phyloP scores from a whole-genome alignment of 1,140 invertebrate species.

The Akabosia matsudoensis region DNA sequence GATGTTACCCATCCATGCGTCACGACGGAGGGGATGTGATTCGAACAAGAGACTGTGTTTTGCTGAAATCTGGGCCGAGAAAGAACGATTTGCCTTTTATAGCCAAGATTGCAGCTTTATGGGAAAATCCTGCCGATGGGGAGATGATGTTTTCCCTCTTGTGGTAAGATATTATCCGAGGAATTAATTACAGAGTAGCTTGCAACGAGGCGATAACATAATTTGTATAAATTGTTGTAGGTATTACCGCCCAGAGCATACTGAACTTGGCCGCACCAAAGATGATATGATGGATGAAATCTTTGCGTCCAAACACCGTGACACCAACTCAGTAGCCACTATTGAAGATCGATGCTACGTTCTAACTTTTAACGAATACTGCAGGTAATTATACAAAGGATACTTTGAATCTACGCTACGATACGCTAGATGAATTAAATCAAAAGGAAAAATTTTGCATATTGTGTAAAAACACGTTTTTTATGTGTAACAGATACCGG shows the following conservation, averaged over 20 bases:
- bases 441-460: background rate
- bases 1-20: conserved; percentile 83
- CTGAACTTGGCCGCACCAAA: conserved; percentile 74
- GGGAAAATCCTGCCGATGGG: conserved; percentile 93
- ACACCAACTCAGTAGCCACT: conserved; percentile 85
- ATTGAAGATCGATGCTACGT: conserved; percentile 98
- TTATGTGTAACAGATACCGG: conserved; percentile 57
- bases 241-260: conserved; percentile 97
- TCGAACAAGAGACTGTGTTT: conserved; percentile 72
- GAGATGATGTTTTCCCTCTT: conserved; percentile 49
- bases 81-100: conserved; percentile 88
- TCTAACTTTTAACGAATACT: conserved; percentile 93
- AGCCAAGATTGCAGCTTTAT: conserved; percentile 86
- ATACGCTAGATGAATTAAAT: background rate
- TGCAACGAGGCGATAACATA: conserved; percentile 11
- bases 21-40: conserved; percentile 83
- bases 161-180: conserved; percentile 33
- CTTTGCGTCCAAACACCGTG: conserved; percentile 89
- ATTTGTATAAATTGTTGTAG: conserved; percentile 50
- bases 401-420: background rate
- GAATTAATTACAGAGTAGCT: background rate
- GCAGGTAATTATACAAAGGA: conserved; percentile 65
- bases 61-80: conserved; percentile 74
- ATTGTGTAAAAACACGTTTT: no score
- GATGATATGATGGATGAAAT: conserved; percentile 83